Base-by-base conservation (phyloP, 1,140 invertebrate species). In the Mercenaria mercenaria region DNA sequence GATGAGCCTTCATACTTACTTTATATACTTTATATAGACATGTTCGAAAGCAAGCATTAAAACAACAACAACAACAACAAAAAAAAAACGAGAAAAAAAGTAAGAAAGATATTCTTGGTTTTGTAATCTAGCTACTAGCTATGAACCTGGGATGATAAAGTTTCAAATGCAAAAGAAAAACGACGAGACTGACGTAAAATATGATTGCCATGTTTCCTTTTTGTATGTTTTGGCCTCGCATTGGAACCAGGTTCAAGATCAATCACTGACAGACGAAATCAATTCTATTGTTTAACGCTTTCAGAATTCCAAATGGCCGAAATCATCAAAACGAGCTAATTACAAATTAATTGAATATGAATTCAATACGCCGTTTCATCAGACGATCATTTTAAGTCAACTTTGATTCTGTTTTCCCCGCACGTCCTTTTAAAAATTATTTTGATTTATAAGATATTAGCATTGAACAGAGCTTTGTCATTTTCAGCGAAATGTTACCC, bases 311-410 rank as follows among this genome's bases (percentile, higher is more conserved):
- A 81, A 88, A 56, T 10, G 37, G 23, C 32, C 13, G 47, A 81
- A 79, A 88, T 88, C 20, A 79, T 88, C 74, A 67, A 56, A 84
- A 69, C 67, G n/a, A 20, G 59, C 43, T 88, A 88, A 88, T 88
- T 88, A 72, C 34, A 26, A 80, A 81, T 88, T 61, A 88, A 88
- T 88, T 88, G 86, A 88, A 88, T 88, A 88, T 88, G 86, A 88
- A 88, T 88, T 88, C 86, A 88, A 88, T 88, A 88, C 76, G 8
- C n/a, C 34, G 61, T 80, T 88, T 88, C 74, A 72, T 69, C 64
- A 50, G 76, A 39, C 50, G 61, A 47, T 37, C 34, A 37, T 61
- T 50, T 88, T 47, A 47, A 29, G 77, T 52, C 86, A 88, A 81
- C 76, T 88, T 72, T 81, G 76, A 69, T 52, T 26, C 26, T 69